These are phyloP conservation scores for Apaloderma vittatum DNA, from an alignment of 2,113 vertebrate genomes.

Conservation along the genomic window DNA sequence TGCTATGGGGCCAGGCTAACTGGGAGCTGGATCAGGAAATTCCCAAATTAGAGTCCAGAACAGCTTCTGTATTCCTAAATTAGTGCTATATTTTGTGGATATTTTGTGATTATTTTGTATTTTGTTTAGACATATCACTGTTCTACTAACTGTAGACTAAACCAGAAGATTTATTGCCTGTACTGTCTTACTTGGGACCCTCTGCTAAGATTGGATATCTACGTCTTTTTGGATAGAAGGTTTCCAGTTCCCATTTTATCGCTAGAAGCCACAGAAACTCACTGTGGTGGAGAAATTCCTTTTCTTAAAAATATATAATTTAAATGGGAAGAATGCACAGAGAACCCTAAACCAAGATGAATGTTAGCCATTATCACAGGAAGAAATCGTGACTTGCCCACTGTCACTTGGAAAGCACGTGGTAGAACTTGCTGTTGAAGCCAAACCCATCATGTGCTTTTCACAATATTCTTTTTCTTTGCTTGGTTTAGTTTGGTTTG, in stretches of 20 bases:
- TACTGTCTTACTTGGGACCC: neutral
- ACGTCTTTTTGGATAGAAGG: neutral
- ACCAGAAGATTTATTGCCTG: neutral
- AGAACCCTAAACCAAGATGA: neutral
- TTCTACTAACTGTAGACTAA: neutral
- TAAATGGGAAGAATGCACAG: neutral
- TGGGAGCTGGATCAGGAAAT: neutral
- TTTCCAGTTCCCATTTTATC: neutral
- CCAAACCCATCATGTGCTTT: neutral
- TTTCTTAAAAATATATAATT: neutral
- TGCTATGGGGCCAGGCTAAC: neutral
- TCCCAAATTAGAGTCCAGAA: neutral
- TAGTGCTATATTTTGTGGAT: neutral
- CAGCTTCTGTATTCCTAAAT: neutral
- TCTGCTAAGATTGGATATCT: neutral
- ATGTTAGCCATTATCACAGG: neutral
- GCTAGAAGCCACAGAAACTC: neutral
- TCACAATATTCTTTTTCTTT: neutral
- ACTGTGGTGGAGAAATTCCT: neutral
- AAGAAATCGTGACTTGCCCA: neutral
- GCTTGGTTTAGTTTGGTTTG: neutral
- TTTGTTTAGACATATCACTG: neutral
- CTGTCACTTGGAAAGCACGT: neutral
- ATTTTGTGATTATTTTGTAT: neutral
- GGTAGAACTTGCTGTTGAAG: neutral